A percentile compares a stretch with the other conserved stretches of the same genome.
Evolutionary conservation across 2,888 invertebrate species (phyloP).

Genomic region (Drosophila parthenogenetica): DNA sequence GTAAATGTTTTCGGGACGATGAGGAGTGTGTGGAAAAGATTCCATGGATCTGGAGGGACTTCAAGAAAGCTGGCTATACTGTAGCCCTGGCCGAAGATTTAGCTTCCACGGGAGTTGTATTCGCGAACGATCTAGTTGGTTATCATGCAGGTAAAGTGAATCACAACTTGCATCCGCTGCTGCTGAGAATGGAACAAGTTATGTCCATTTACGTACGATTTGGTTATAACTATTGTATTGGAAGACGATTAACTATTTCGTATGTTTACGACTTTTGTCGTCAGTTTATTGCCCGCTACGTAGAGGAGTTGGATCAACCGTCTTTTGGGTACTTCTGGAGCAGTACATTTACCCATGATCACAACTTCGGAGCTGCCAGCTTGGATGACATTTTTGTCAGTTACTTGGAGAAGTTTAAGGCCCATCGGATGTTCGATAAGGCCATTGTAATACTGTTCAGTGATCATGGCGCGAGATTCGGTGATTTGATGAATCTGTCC

Average conservation of each 20-base stretch:
- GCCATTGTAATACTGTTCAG: conserved; percentile 90
- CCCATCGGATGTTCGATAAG: conserved; percentile 87
- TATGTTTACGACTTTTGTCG: conserved; percentile 88
- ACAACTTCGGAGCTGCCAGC: conserved; percentile 87
- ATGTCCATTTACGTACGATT: conserved; percentile 14
- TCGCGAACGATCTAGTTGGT: neutral
- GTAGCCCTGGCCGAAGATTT: conserved; percentile 92
- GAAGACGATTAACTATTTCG: conserved; percentile 87
- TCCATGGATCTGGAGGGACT: conserved; percentile 91
- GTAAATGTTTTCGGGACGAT: conserved; percentile 84
- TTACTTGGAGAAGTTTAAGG: conserved; percentile 86
- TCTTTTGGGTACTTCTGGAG: conserved; percentile 91
- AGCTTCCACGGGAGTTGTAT: conserved; percentile 66
- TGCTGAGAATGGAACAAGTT: conserved; percentile 87
- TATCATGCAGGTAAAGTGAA: conserved; percentile 90
- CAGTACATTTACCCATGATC: conserved; percentile 89
- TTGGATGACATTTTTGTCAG: conserved; percentile 87
- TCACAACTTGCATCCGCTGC: conserved; percentile 90
- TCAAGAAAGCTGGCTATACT: conserved; percentile 88
- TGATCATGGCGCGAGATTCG: conserved; percentile 91
- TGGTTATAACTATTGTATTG: conserved; percentile 86
- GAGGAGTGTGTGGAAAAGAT: conserved; percentile 88
- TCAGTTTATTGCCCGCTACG: conserved; percentile 88
- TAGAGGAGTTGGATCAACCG: conserved; percentile 84
- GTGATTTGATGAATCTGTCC: conserved; percentile 87